phyloP scores from a whole-genome alignment of 2,888 invertebrate genomes.

The Aproaerema taeniolella region DNA sequence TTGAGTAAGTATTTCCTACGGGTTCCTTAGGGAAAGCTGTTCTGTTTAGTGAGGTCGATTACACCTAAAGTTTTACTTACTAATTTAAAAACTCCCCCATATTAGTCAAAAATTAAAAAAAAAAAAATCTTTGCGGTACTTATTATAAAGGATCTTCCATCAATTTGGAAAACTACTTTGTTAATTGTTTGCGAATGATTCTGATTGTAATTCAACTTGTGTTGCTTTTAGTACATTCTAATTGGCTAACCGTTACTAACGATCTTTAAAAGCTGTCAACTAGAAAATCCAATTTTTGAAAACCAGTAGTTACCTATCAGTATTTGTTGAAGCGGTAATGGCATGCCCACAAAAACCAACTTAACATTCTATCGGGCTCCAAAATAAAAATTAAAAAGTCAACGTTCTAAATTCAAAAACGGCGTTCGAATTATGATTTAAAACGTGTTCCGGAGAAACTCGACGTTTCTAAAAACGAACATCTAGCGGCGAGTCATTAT shows the following conservation, averaged over 20 bases:
- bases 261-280: slow-evolving; percentile 27
- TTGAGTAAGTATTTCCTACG: too few relatives aligned
- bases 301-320: slow-evolving; percentile 37
- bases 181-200: too few relatives aligned
- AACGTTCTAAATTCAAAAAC: slow-evolving; percentile 72
- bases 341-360: slow-evolving; percentile 15
- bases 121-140: too few relatives aligned
- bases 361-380: slow-evolving; percentile 15
- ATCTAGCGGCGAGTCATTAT: slow-evolving; percentile 68
- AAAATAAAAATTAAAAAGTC: slow-evolving; percentile 53
- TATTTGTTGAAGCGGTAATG: slow-evolving; percentile 23
- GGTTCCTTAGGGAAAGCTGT: too few relatives aligned
- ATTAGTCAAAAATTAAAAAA: too few relatives aligned
- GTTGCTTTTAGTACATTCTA: slow-evolving; percentile 23
- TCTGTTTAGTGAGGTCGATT: too few relatives aligned
- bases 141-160: too few relatives aligned
- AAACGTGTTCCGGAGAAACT: slow-evolving; percentile 77
- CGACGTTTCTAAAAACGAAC: slow-evolving; percentile 70
- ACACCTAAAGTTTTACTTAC: too few relatives aligned
- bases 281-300: slow-evolving; percentile 29
- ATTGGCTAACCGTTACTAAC: slow-evolving; percentile 34
- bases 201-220: too few relatives aligned
- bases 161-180: too few relatives aligned
- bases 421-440: slow-evolving; percentile 75
- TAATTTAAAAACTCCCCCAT: too few relatives aligned